phyloP scores from a whole-genome alignment of 2,888 invertebrate genomes.

The Tipula confusa region DNA sequence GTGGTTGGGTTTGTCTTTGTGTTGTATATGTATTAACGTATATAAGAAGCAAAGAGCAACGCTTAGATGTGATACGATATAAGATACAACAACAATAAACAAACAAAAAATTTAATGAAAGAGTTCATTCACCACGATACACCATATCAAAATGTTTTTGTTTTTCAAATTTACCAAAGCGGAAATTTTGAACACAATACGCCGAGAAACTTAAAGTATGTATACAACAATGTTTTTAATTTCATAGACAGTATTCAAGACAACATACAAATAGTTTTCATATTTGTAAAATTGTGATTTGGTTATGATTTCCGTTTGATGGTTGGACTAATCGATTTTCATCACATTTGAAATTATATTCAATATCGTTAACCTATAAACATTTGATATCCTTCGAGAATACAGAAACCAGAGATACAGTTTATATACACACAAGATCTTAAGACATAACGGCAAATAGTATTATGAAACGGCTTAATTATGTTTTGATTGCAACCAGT shows the following conservation, averaged over 20 bases:
- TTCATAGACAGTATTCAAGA: slow-evolving; percentile 5
- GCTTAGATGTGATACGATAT: neutral
- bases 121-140: neutral
- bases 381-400: neutral
- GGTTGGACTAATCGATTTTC: neutral
- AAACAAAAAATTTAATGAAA: neutral
- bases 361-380: neutral
- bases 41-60: neutral
- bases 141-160: neutral
- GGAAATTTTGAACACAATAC: neutral
- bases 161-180: neutral
- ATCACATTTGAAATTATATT: neutral
- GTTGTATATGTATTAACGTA: neutral
- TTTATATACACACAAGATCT: neutral
- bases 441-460: neutral
- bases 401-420: neutral
- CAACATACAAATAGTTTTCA: neutral
- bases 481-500: neutral
- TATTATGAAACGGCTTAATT: neutral
- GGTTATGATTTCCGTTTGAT: neutral
- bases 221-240: neutral
- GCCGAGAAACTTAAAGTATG: neutral
- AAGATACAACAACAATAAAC: no score
- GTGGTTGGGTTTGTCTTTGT: no score
- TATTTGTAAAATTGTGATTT: neutral